Evolutionary conservation across 1,140 invertebrate species (phyloP).

Genomic region (Nasonia longicornis): DNA sequence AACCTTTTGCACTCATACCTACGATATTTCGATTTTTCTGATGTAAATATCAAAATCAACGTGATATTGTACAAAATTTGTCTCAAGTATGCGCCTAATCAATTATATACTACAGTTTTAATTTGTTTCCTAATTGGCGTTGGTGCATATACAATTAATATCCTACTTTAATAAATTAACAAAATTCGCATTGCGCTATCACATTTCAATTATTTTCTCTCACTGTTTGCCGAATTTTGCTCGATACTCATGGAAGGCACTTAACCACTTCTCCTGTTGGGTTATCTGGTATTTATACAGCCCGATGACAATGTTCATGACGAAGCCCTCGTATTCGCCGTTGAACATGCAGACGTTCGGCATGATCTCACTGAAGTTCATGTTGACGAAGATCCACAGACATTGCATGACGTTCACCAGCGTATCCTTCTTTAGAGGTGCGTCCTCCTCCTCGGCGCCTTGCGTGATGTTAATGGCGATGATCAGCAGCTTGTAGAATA

Average conservation of each 20-base stretch:
- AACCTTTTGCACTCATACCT: no score
- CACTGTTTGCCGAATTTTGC: background rate
- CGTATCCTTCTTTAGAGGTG: conserved; percentile 12
- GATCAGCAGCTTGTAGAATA: conserved; percentile 45
- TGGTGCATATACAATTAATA: background rate
- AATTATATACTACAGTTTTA: no score
- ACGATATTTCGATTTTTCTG: no score
- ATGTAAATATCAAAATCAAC: no score
- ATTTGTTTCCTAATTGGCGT: no score
- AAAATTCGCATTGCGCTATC: background rate
- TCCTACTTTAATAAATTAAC: background rate
- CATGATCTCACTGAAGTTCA: conserved; percentile 30
- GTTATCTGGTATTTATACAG: background rate
- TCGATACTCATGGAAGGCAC: conserved; percentile 32
- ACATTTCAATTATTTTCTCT: background rate
- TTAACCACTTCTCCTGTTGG: conserved; percentile 2
- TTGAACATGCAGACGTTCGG: conserved; percentile 6
- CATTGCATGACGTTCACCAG: conserved; percentile 40
- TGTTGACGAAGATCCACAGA: conserved; percentile 44
- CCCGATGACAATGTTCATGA: conserved; percentile 34
- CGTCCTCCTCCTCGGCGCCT: background rate
- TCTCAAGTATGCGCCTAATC: no score
- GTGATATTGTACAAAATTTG: no score
- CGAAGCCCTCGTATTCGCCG: background rate
- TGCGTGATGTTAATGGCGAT: conserved; percentile 38